Percentiles rank a stretch among this genome's conserved stretches.
Conservation (phyloP, 2,797 vertebrate genomes). For the Meriones psammophilus region DNA sequence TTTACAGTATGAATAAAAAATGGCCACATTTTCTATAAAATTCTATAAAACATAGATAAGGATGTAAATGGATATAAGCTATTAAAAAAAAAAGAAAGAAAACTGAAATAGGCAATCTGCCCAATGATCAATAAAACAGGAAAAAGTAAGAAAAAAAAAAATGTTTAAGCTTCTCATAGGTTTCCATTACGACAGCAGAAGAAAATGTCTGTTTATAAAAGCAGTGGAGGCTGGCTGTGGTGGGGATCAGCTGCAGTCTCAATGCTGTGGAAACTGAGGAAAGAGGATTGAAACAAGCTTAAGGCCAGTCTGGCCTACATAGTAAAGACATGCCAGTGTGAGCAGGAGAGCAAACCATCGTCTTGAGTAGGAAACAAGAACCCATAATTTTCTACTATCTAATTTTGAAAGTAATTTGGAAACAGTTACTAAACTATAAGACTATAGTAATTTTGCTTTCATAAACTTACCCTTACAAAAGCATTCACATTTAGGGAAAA, state of each 20-base stretch:
- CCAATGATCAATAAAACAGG: too few species aligned
- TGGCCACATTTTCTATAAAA: background rate
- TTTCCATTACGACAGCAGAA: too few species aligned
- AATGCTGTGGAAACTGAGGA: background rate
- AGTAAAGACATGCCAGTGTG: background rate
- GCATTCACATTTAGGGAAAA: background rate
- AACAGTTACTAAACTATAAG: background rate
- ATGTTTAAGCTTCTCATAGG: too few species aligned
- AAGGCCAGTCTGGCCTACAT: background rate
- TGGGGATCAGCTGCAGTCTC: too few species aligned
- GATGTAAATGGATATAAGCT: background rate
- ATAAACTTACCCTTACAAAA: conserved; percentile 43
- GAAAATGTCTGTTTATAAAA: too few species aligned
- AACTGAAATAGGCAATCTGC: background rate
- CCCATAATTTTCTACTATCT: background rate
- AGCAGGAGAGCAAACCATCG: background rate
- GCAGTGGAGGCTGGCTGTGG: too few species aligned
- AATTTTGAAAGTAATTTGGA: conserved; percentile 46
- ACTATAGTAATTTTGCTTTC: background rate
- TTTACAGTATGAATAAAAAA: background rate
- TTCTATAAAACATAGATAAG: background rate
- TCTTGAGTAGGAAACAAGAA: background rate
- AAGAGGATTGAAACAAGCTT: background rate
- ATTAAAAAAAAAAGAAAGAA: conserved; percentile 21
- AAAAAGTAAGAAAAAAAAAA: too few species aligned